These are phyloP conservation scores for Microvelia longipes DNA, from an alignment of 1,140 invertebrate genomes.

Conservation along the genomic window DNA sequence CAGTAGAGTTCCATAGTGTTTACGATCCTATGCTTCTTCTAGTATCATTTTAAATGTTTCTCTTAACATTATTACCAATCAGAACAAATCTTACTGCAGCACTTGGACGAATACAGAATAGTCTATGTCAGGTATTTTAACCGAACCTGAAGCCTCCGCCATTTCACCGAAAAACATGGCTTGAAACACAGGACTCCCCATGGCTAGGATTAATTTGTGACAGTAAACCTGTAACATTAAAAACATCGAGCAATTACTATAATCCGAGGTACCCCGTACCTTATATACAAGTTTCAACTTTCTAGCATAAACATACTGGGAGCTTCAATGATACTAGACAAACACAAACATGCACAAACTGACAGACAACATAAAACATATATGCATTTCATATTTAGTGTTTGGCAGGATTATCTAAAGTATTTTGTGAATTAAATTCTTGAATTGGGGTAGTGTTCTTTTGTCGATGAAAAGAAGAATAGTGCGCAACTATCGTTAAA, in stretches of 20 bases:
- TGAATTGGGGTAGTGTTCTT: too few species aligned
- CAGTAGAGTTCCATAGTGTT: too few species aligned
- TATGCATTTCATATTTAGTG: background rate
- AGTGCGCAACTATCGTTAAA: too few species aligned
- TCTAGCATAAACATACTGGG: background rate
- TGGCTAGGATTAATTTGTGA: constrained; percentile 65
- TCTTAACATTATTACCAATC: too few species aligned
- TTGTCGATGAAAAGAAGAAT: too few species aligned
- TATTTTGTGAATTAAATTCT: too few species aligned
- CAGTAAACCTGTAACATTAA: constrained; percentile 39
- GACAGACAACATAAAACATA: background rate
- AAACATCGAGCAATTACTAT: constrained; percentile 1
- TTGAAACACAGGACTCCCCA: constrained; percentile 68
- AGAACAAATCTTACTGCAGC: constrained; percentile 35
- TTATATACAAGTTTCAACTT: background rate
- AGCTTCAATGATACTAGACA: background rate
- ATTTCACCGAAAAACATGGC: constrained; percentile 62
- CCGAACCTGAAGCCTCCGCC: constrained; percentile 52
- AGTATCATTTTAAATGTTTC: too few species aligned
- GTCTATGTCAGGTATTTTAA: constrained; percentile 64
- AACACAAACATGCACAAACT: background rate
- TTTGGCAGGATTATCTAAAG: background rate
- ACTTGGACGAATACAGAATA: constrained; percentile 69
- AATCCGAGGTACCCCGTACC: background rate
- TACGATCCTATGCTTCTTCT: too few species aligned